Conservation (phyloP, 2,113 vertebrate genomes). For the Chitala chitala region DNA sequence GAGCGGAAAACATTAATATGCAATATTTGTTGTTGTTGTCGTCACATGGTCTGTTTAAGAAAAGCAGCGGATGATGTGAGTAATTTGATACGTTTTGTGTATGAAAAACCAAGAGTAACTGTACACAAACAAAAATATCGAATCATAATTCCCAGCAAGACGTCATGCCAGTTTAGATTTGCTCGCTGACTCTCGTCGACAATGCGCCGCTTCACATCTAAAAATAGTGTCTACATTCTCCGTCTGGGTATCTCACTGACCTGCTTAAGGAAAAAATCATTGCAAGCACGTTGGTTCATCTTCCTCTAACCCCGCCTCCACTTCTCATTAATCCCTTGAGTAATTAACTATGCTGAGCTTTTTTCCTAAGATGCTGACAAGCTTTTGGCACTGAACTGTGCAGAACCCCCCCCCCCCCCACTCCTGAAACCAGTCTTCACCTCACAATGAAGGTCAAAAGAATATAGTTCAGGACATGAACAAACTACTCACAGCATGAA, state of each 20-base stretch:
- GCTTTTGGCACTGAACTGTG: neutral
- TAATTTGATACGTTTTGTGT: neutral
- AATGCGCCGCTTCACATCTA: conserved; percentile 7
- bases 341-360: neutral
- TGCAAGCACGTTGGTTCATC: neutral
- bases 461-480: neutral
- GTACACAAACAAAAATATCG: neutral
- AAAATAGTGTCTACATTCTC: conserved; percentile 6
- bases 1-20: neutral
- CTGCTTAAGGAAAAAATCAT: neutral
- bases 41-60: neutral
- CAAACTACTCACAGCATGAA: neutral
- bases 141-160: neutral
- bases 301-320: neutral
- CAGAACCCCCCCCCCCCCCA: neutral
- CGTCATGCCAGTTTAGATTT: conserved; percentile 11
- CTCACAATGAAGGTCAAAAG: neutral
- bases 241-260: neutral
- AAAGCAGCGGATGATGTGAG: too few species aligned
- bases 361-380: neutral
- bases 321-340: neutral
- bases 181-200: neutral
- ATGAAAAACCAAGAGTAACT: neutral
- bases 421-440: neutral
- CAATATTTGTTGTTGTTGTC: neutral